Evolutionary conservation across 2,113 vertebrate genomes (phyloP), one percentile per base, ranked within the genome.

Genomic region (Patagioenas fasciata): DNA sequence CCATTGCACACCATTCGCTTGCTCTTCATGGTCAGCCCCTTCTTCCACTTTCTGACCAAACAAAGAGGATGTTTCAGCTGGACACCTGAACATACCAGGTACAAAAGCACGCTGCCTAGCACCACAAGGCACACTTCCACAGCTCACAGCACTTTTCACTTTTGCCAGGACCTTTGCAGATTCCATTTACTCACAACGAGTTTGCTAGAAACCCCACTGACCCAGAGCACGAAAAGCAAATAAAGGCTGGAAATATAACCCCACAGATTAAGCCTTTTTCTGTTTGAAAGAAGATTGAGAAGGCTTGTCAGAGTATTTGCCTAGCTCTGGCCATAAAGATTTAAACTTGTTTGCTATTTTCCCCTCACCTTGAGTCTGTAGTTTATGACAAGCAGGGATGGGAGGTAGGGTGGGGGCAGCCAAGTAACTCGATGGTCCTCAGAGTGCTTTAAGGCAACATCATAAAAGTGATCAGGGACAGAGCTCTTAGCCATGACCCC

Each of bases 401-500:
- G 82, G 2, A 9, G 74, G 64, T 61, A 51, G 57, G 64, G 51
- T 34, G 28, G 67, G 61, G 44, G 24, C 25, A 88, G 40, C 44
- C 15, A 48, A 75, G 72, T 38, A 42, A 54, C 84, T 50, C 11
- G 0, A 1, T 28, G 50, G 77, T 80, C 77, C 66, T 79, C 61
- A 23, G 70, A 87, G 77, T 25, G 54, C 75, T 93, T 87, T 89
- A 82, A 93, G 51, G 66, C 80, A 92, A 48, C 88, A 92, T 86
- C 88, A 51, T 94, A 94, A 96, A 96, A 91, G 61, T 65, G 91
- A 96, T 96, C 95, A 93, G 77, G 89, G 95, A 65, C 91, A 86
- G 57, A 77, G 66, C 86, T 81, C 54, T 95, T 70, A 91, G 88
- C 77, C 91, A 51, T 96, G 93, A 94, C 90, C 92, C 58, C 36